phyloP scores from a whole-genome alignment of 2,797 vertebrate species.

The Coccyzus lansbergi region DNA sequence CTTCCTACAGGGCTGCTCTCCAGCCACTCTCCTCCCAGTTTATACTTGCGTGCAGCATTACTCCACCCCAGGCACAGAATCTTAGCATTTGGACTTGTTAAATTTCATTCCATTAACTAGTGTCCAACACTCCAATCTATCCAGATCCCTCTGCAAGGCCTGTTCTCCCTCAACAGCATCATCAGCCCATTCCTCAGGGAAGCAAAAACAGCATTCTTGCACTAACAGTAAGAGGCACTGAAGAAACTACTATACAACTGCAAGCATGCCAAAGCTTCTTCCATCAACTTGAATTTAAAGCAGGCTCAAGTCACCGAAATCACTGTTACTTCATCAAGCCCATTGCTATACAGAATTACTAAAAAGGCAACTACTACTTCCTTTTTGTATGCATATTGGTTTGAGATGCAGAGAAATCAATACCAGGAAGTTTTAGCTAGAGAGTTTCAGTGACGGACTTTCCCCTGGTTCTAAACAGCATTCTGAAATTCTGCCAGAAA shows the following conservation, averaged over 20 bases:
- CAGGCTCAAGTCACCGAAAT: neutral
- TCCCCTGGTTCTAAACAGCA: neutral
- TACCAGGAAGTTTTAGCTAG: neutral
- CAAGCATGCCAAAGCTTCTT: neutral
- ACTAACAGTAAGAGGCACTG: neutral
- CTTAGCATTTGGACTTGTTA: no score
- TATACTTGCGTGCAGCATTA: no score
- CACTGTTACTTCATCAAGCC: neutral
- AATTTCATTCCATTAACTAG: no score
- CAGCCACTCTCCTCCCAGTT: no score
- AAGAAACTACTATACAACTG: neutral
- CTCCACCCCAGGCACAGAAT: no score
- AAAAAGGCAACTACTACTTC: neutral
- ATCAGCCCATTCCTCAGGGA: neutral
- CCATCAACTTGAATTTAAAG: neutral
- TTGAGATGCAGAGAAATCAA: neutral
- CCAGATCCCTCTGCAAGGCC: no score
- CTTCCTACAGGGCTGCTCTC: no score
- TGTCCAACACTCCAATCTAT: no score
- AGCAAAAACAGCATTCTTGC: neutral
- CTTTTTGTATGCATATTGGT: neutral
- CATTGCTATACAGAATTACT: neutral
- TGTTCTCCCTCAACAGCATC: no score
- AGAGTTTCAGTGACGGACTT: neutral
- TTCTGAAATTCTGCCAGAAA: conserved; percentile 1